These are phyloP conservation scores for Kryptopterus vitreolus DNA, from an alignment of 2,797 vertebrate genomes.

Conservation along the genomic window DNA sequence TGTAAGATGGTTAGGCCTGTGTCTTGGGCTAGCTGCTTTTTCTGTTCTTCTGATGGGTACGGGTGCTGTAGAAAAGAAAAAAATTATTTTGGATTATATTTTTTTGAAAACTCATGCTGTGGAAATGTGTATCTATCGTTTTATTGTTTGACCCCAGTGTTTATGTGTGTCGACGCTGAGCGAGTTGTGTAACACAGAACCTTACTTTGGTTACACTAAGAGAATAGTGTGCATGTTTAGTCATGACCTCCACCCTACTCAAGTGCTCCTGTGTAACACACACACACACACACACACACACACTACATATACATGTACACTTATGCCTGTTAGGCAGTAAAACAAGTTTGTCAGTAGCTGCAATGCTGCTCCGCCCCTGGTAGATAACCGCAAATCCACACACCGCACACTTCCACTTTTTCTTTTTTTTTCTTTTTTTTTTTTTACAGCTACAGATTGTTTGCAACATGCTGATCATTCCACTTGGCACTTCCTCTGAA, in stretches of 20 bases:
- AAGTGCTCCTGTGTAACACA: constrained; percentile 31
- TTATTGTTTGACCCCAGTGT: neutral
- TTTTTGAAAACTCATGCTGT: neutral
- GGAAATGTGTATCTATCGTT: constrained; percentile 19
- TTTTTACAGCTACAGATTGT: constrained; percentile 24
- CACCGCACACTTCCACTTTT: constrained; percentile 29
- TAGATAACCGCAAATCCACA: constrained; percentile 46
- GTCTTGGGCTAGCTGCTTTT: constrained; percentile 99
- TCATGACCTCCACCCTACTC: constrained; percentile 66
- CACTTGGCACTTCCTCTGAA: constrained; percentile 36
- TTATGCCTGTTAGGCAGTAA: constrained; percentile 67
- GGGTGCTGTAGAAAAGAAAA: constrained; percentile 83
- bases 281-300: constrained; percentile 24
- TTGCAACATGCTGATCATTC: constrained; percentile 33
- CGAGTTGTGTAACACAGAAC: constrained; percentile 22
- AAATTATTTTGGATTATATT: constrained; percentile 14
- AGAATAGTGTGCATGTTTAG: constrained; percentile 65
- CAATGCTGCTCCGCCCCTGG: constrained; percentile 49
- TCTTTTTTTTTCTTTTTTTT: no score
- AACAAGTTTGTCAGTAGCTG: constrained; percentile 74
- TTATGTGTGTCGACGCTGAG: constrained; percentile 10
- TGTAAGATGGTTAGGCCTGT: constrained; percentile 99
- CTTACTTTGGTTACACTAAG: constrained; percentile 55
- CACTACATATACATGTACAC: neutral
- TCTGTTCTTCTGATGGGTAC: constrained; percentile 99